phyloP scores from a whole-genome alignment of 2,797 vertebrate species.

The Sebastes steindachneri region DNA sequence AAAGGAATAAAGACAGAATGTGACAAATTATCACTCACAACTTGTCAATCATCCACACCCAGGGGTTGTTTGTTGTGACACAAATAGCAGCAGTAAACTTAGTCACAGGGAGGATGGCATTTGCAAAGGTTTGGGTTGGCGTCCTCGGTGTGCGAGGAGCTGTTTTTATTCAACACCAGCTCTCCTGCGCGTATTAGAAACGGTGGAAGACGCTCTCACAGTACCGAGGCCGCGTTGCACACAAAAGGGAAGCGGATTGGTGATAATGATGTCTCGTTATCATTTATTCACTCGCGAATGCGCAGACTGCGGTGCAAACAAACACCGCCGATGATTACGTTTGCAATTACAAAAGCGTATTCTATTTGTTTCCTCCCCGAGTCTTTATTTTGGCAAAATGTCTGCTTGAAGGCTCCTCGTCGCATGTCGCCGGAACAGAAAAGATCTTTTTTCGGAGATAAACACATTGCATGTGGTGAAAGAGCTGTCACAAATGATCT shows the following conservation, averaged over 20 bases:
- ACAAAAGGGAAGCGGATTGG: conserved; percentile 31
- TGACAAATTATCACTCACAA: conserved; percentile 71
- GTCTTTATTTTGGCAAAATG: conserved; percentile 42
- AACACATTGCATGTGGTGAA: conserved; percentile 52
- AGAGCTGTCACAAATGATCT: conserved; percentile 64
- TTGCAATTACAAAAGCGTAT: conserved; percentile 31
- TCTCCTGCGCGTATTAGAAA: conserved; percentile 12
- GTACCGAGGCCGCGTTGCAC: conserved; percentile 19
- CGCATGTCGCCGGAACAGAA: conserved; percentile 26
- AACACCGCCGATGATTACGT: conserved; percentile 41
- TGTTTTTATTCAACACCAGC: conserved; percentile 34
- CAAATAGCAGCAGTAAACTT: conserved; percentile 69
- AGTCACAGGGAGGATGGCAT: conserved; percentile 63
- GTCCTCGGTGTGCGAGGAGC: conserved; percentile 27
- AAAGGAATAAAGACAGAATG: conserved; percentile 67
- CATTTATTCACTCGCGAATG: conserved; percentile 23
- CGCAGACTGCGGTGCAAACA: conserved; percentile 36
- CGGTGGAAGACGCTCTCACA: not conserved
- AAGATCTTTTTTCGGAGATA: conserved; percentile 41
- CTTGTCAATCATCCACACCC: conserved; percentile 72
- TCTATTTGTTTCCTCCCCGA: conserved; percentile 1
- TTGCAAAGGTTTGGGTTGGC: conserved; percentile 63
- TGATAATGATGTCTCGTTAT: conserved; percentile 50
- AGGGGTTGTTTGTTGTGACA: conserved; percentile 72
- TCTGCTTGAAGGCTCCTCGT: conserved; percentile 43